Evolutionary conservation across 1,140 invertebrate species (phyloP).

Genomic region (Penaeus japonicus): DNA sequence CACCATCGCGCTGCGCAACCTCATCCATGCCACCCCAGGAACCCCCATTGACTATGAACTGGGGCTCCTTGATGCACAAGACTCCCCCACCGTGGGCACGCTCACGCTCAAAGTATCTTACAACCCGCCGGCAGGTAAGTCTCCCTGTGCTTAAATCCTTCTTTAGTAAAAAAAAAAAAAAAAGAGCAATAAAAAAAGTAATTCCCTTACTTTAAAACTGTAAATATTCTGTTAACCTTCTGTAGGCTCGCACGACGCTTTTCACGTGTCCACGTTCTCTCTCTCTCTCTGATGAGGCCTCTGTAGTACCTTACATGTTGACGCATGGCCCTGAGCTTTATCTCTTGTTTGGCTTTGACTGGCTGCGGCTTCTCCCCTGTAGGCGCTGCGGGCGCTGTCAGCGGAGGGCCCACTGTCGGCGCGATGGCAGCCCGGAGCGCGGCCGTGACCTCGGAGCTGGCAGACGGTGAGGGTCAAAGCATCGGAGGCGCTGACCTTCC

Average conservation of each 20-base stretch:
- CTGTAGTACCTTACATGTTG: too few relatives aligned
- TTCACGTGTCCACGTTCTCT: too few relatives aligned
- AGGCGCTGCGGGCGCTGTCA: background rate
- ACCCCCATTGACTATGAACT: conserved; percentile 61
- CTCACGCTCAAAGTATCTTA: conserved; percentile 47
- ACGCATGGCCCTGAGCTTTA: background rate
- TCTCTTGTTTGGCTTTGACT: background rate
- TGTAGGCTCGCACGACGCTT: background rate
- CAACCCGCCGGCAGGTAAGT: conserved; percentile 29
- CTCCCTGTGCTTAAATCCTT: background rate
- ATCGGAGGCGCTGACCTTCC: too few relatives aligned
- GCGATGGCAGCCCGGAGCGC: conserved; percentile 32
- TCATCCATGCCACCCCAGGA: conserved; percentile 60
- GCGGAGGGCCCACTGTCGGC: background rate
- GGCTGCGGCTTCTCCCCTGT: background rate
- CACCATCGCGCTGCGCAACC: conserved; percentile 61
- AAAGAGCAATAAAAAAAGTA: background rate
- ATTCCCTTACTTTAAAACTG: background rate
- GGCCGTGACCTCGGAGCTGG: conserved; percentile 21
- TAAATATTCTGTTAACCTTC: background rate
- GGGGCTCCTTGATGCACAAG: conserved; percentile 61
- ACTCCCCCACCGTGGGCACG: conserved; percentile 59
- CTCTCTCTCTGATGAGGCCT: too few relatives aligned
- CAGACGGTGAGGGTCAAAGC: conserved; percentile 23
- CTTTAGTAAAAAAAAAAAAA: background rate